Percentiles rank a stretch among this genome's conserved stretches.
Evolutionary conservation across 2,113 vertebrate species (phyloP).

Genomic region (Origma solitaria): DNA sequence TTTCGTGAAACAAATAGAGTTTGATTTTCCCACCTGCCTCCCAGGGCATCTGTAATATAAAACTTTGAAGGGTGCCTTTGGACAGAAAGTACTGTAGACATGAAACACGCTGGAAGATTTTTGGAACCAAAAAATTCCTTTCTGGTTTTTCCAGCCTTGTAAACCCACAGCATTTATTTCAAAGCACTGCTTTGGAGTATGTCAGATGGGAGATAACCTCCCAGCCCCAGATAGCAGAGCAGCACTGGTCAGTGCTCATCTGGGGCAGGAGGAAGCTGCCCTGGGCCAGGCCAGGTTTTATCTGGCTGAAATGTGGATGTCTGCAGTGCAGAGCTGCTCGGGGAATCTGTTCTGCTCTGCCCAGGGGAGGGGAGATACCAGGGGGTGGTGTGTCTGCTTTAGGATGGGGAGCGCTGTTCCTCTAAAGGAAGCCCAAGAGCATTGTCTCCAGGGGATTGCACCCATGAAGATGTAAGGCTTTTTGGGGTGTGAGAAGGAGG

Average conservation of each 20-base stretch:
- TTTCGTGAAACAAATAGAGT: background rate
- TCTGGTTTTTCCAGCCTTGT: background rate
- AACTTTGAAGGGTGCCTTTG: background rate
- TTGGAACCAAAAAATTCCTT: background rate
- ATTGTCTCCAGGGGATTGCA: background rate
- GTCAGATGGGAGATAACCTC: background rate
- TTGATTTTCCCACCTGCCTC: background rate
- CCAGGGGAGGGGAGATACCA: background rate
- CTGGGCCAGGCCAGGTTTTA: background rate
- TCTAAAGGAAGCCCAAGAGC: background rate
- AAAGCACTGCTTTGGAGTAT: background rate
- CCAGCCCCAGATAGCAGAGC: background rate
- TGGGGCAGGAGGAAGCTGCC: background rate
- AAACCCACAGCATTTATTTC: background rate
- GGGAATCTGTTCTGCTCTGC: background rate
- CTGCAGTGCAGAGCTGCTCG: background rate
- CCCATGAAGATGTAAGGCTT: background rate
- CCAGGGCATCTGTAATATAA: accelerated
- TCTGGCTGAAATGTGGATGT: background rate
- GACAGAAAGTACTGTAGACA: background rate
- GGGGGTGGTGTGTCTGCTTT: background rate
- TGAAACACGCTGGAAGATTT: background rate
- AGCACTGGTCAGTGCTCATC: background rate
- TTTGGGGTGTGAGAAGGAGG: background rate
- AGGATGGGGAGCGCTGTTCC: background rate